phyloP scores from a whole-genome alignment of 2,888 invertebrate genomes.

The Dorcus hopei region DNA sequence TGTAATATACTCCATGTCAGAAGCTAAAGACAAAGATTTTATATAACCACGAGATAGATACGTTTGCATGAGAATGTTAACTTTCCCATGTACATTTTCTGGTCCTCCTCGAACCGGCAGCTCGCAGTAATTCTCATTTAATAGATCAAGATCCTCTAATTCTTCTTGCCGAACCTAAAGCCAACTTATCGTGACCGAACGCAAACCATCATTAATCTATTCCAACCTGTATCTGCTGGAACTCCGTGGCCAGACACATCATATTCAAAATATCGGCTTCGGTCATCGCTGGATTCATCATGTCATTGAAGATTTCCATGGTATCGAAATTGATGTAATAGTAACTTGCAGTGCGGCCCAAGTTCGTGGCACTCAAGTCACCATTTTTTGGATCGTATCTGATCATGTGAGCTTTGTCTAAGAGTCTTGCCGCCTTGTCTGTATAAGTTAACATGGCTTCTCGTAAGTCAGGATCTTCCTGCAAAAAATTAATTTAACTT shows the following conservation, averaged over 20 bases:
- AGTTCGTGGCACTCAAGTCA: constrained; percentile 76
- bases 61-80: constrained; percentile 90
- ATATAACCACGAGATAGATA: constrained; percentile 80
- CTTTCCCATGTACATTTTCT: constrained; percentile 91
- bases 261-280: constrained; percentile 85
- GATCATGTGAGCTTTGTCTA: constrained; percentile 94
- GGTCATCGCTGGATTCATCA: constrained; percentile 75
- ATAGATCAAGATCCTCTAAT: constrained; percentile 79
- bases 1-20: constrained; percentile 84
- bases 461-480: constrained; percentile 76
- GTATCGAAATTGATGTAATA: constrained; percentile 97
- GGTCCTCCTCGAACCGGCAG: constrained; percentile 73
- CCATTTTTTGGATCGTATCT: constrained; percentile 83
- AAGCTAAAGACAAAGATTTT: constrained; percentile 80
- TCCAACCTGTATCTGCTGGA: constrained; percentile 79
- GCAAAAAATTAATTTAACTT: constrained; percentile 13
- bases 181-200: constrained; percentile 3
- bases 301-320: constrained; percentile 87
- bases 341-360: constrained; percentile 95
- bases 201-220: background rate
- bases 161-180: constrained; percentile 89
- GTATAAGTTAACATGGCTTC: constrained; percentile 76
- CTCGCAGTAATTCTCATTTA: constrained; percentile 72
- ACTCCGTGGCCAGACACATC: constrained; percentile 91
- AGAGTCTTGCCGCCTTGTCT: constrained; percentile 71